Evolutionary conservation across 2,888 invertebrate genomes (phyloP), one percentile per base, ranked within the genome.

Genomic region (Alentia gelatinosa): DNA sequence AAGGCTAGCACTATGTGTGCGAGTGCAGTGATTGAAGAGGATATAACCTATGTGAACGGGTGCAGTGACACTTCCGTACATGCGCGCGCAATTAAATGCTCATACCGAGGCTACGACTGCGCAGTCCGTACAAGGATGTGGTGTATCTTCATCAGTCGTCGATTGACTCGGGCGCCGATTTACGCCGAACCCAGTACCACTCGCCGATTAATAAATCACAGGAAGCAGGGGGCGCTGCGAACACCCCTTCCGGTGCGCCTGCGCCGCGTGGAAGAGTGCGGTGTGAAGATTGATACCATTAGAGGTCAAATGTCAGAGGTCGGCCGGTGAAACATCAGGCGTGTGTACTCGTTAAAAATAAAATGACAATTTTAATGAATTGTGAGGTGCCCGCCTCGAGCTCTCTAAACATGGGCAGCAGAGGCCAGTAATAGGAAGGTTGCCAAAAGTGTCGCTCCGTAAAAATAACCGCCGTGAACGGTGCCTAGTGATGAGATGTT

Each of bases 131-230:
- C 33, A 50, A 86, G 86, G 86, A 86, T 86, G 86, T 86, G 86
- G 86, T 42, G 47, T 83, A 35, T 47, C 86, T 42, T 86, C 86
- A 86, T 86, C 86, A 86, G 86, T 86, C 50, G 30, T 86, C 42
- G 23, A 23, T 42, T 47, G 12, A 33, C 47, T 35, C 86, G 7
- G 40, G 35, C 35, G 15, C 15, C 37, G 75, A 75, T 75, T 75
- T 75, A 75, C 33, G 19, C 1, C 3, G 4, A 30, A 75, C n/a
- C 75, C 75, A n/a, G 83, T 39, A 42, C 83, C 40, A 83, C 39
- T 33, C 37, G 79, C 37, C 79, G 37, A 35, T 79, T 79, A 35
- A 79, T 79, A 79, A 79, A 79, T 39, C 79, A 39, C 79, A 35
- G 79, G 79, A 79, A 79, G 79, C 26, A 79, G 79, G 37, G 37